Evolutionary conservation across 2,797 vertebrate genomes (phyloP).

Genomic region (Catostomus latipinnis): DNA sequence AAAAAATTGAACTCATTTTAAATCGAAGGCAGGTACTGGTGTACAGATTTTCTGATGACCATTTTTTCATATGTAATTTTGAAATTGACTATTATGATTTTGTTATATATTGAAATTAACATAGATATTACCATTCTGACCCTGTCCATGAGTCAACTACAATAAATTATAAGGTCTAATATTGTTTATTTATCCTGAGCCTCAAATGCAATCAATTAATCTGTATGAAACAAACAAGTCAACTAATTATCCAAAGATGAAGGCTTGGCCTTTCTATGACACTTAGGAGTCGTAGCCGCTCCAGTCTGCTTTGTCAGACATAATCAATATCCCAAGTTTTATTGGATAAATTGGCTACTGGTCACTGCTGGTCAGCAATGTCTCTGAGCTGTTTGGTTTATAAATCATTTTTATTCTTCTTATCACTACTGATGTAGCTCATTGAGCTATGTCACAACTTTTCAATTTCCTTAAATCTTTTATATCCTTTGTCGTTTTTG

Average conservation of each 20-base stretch:
- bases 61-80: not conserved
- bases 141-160: slow-evolving; percentile 28
- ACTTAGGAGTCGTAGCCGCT: slow-evolving; percentile 34
- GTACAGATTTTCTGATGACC: not conserved
- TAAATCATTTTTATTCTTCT: not conserved
- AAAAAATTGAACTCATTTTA: not conserved
- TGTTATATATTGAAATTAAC: slow-evolving; percentile 42
- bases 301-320: slow-evolving; percentile 48
- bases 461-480: not conserved
- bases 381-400: not conserved
- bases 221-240: slow-evolving; percentile 58
- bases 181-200: slow-evolving; percentile 50
- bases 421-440: not conserved
- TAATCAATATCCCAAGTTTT: slow-evolving; percentile 49
- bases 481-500: not conserved
- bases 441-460: not conserved
- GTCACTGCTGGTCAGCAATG: not conserved
- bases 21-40: not conserved
- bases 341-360: slow-evolving; percentile 13
- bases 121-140: slow-evolving; percentile 22
- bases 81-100: not conserved
- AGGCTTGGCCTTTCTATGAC: slow-evolving; percentile 40
- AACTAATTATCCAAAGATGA: slow-evolving; percentile 56
- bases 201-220: slow-evolving; percentile 54
- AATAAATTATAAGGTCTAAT: slow-evolving; percentile 42